Evolutionary conservation across 1,140 invertebrate species (phyloP).

Genomic region (Drosophila sechellia): DNA sequence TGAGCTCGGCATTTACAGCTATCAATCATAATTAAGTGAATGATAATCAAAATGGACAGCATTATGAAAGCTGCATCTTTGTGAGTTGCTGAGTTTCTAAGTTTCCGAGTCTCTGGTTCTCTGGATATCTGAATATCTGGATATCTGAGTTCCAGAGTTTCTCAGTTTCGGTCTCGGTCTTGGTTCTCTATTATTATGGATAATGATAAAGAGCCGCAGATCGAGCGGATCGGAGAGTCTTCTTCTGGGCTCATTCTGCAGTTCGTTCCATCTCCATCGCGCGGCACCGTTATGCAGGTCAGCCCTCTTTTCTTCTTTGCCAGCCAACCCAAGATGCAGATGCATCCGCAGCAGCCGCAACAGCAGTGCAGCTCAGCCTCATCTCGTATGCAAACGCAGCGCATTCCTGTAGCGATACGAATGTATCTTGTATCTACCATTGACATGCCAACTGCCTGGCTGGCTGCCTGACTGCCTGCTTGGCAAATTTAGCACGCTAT

Average conservation of each 20-base stretch:
- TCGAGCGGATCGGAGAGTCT: conserved; percentile 61
- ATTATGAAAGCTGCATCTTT: conserved; percentile 61
- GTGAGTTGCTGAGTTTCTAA: conserved; percentile 11
- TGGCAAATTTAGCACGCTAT: conserved; percentile 76
- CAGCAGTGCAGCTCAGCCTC: conserved; percentile 38
- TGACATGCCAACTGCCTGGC: conserved; percentile 63
- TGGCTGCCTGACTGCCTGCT: conserved; percentile 31
- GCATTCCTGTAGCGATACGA: conserved; percentile 56
- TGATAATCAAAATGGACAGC: conserved; percentile 82
- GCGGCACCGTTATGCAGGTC: conserved; percentile 78
- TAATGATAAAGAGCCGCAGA: conserved; percentile 76
- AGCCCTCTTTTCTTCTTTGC: conserved; percentile 33
- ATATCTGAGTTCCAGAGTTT: conserved; percentile 12
- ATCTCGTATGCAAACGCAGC: conserved; percentile 75
- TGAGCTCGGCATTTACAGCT: conserved; percentile 74
- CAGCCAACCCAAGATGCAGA: conserved; percentile 20
- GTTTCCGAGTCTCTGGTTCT: neutral
- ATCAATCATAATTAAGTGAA: conserved; percentile 83
- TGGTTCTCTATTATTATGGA: conserved; percentile 66
- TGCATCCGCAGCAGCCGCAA: conserved; percentile 36
- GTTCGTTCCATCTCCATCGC: conserved; percentile 34
- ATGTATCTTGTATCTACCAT: conserved; percentile 63
- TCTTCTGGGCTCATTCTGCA: conserved; percentile 52
- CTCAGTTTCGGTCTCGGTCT: conserved; percentile 11
- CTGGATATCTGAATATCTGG: conserved; percentile 6